Percentiles rank a stretch among this genome's conserved stretches.
Evolutionary conservation across 2,797 vertebrate species (phyloP).

Genomic region (Triplophysa yarkandensis): DNA sequence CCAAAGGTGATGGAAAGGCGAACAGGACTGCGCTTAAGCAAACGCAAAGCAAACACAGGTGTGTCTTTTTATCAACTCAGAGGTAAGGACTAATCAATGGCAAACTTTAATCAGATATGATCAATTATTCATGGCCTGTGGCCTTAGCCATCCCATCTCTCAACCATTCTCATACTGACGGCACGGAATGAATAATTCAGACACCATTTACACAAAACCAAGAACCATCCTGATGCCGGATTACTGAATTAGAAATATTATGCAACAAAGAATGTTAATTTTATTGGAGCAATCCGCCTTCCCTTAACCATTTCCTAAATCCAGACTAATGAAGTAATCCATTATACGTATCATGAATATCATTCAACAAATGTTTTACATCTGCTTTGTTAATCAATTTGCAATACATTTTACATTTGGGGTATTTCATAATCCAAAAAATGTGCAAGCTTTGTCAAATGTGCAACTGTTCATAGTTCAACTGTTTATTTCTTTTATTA

Average conservation of each 20-base stretch:
- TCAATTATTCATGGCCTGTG: slow-evolving; percentile 85
- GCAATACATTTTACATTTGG: neutral
- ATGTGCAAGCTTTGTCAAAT: neutral
- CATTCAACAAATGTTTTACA: slow-evolving; percentile 3
- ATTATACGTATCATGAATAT: slow-evolving; percentile 4
- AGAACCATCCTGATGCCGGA: slow-evolving; percentile 79
- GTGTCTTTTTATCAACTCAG: slow-evolving; percentile 74
- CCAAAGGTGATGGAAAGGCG: slow-evolving; percentile 55
- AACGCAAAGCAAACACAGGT: slow-evolving; percentile 77
- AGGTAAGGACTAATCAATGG: slow-evolving; percentile 79
- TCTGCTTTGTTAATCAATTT: slow-evolving; percentile 1
- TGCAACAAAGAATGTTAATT: slow-evolving; percentile 78
- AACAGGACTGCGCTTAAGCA: slow-evolving; percentile 61
- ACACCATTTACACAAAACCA: slow-evolving; percentile 79
- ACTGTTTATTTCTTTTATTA: neutral
- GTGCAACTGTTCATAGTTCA: neutral
- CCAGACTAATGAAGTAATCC: slow-evolving; percentile 6
- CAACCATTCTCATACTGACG: slow-evolving; percentile 75
- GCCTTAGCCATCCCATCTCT: slow-evolving; percentile 75
- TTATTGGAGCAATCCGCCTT: slow-evolving; percentile 55
- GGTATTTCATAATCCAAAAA: neutral
- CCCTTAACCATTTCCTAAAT: slow-evolving; percentile 10
- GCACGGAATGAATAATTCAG: slow-evolving; percentile 80
- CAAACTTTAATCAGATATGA: slow-evolving; percentile 84
- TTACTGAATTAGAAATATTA: slow-evolving; percentile 80